Evolutionary conservation across 1,140 invertebrate species (phyloP).

Genomic region (Pygmarrhopalites habei): DNA sequence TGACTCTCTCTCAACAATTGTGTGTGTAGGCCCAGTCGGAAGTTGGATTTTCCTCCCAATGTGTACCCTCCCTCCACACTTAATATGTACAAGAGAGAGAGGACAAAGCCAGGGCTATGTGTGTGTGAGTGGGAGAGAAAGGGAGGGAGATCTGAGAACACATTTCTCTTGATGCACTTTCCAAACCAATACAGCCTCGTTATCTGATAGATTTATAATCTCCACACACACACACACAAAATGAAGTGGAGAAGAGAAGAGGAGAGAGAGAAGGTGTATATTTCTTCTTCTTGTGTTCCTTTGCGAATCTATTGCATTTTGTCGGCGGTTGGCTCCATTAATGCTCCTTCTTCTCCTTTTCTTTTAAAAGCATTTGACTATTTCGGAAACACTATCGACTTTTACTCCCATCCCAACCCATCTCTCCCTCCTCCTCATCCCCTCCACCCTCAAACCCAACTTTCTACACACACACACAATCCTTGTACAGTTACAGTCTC

Average conservation of each 20-base stretch:
- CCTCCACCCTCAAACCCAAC: neutral
- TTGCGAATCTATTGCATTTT: slow-evolving; percentile 17
- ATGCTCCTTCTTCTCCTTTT: slow-evolving; percentile 30
- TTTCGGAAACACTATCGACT: slow-evolving; percentile 39
- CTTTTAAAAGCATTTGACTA: slow-evolving; percentile 40
- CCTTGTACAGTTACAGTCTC: too few species aligned
- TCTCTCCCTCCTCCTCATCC: slow-evolving; percentile 1
- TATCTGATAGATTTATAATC: slow-evolving; percentile 37
- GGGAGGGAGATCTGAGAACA: slow-evolving; percentile 16
- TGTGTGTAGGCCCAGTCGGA: too few species aligned
- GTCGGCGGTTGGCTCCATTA: slow-evolving; percentile 25
- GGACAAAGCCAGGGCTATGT: too few species aligned
- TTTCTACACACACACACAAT: too few species aligned
- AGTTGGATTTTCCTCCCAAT: too few species aligned
- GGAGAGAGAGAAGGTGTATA: slow-evolving; percentile 30
- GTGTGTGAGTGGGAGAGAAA: too few species aligned
- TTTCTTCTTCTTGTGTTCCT: slow-evolving; percentile 20
- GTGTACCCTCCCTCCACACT: too few species aligned
- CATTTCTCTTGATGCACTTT: slow-evolving; percentile 30
- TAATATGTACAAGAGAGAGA: too few species aligned
- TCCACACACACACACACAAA: too few species aligned
- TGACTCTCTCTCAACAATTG: too few species aligned
- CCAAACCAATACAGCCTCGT: slow-evolving; percentile 22
- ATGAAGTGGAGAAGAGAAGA: too few species aligned
- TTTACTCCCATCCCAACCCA: slow-evolving; percentile 18